These are phyloP conservation scores for Naja naja DNA, from an alignment of 2,113 vertebrate species.

Conservation along the genomic window DNA sequence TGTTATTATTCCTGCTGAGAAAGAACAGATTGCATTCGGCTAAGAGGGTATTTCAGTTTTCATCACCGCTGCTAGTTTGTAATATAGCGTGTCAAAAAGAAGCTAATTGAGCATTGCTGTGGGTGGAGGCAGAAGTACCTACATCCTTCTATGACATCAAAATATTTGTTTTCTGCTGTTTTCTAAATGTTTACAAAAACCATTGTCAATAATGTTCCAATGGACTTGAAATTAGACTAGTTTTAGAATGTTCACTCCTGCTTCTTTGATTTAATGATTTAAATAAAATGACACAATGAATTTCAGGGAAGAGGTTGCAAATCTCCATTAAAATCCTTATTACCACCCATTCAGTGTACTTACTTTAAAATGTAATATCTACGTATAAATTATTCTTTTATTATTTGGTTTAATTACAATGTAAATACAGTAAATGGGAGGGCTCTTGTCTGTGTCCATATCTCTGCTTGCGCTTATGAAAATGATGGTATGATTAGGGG, in stretches of 20 bases:
- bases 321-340: neutral
- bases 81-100: constrained; percentile 17
- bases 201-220: neutral
- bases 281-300: neutral
- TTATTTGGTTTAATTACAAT: neutral
- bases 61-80: neutral
- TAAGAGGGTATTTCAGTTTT: constrained; percentile 23
- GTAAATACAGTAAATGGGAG: neutral
- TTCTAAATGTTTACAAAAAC: neutral
- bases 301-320: neutral
- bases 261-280: neutral
- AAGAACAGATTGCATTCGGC: constrained; percentile 14
- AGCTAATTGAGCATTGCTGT: constrained; percentile 11
- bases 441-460: neutral
- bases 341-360: neutral
- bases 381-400: neutral
- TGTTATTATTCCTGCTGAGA: constrained; percentile 5
- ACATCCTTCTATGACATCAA: neutral
- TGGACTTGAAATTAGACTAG: neutral
- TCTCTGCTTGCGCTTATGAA: neutral
- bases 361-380: neutral
- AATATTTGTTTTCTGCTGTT: constrained; percentile 3
- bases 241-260: neutral
- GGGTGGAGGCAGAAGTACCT: neutral
- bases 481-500: neutral